These are phyloP conservation scores for Sphenodon punctatus DNA, from an alignment of 2,797 vertebrate species.

Conservation along the genomic window DNA sequence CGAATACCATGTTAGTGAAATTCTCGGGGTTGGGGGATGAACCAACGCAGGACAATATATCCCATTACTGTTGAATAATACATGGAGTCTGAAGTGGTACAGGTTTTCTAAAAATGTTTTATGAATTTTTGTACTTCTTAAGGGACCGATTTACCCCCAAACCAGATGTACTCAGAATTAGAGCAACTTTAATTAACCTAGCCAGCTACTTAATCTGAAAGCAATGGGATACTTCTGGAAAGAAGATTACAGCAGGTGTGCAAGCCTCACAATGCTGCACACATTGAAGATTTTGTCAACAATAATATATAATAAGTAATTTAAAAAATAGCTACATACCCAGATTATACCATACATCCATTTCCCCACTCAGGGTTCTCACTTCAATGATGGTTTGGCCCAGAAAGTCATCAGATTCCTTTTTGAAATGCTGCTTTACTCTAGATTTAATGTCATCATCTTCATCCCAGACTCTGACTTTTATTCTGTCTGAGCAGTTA, in stretches of 20 bases:
- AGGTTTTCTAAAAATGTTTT: too few species aligned
- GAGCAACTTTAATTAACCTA: not conserved
- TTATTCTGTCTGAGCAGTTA: conserved; percentile 96
- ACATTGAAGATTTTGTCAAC: not conserved
- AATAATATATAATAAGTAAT: not conserved
- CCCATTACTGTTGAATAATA: too few species aligned
- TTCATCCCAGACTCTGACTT: conserved; percentile 98
- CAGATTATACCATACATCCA: conserved; percentile 99
- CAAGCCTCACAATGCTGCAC: too few species aligned
- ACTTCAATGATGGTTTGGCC: conserved; percentile 99
- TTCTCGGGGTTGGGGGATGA: too few species aligned
- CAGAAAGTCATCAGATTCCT: conserved; percentile 95
- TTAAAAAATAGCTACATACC: conserved; percentile 73
- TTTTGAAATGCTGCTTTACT: conserved; percentile 97
- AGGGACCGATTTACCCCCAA: too few species aligned
- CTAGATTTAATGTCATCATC: conserved; percentile 98
- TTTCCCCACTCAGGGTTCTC: conserved; percentile 94
- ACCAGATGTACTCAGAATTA: too few species aligned
- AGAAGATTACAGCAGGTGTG: too few species aligned
- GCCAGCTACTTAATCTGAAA: not conserved
- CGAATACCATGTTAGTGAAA: too few species aligned
- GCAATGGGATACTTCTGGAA: not conserved
- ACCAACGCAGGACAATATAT: too few species aligned
- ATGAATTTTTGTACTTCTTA: too few species aligned
- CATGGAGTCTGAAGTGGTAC: too few species aligned